Evolutionary conservation across 92 coral and sea anemone genomes (phyloP), one percentile per base, ranked within the genome.

Genomic region (Heliopora coerulea): DNA sequence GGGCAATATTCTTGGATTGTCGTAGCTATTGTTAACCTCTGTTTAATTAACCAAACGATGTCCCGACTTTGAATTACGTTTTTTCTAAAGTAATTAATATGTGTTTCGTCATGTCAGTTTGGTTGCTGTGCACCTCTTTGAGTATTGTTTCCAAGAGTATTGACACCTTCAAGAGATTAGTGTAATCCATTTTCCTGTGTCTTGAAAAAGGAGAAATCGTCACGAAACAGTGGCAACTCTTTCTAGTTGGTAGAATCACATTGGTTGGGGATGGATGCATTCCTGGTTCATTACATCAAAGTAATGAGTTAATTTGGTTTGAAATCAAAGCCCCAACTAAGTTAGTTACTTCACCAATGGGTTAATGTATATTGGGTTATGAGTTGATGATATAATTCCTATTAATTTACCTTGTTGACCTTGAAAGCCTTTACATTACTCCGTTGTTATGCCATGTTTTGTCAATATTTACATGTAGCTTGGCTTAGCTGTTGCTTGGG

Each of bases 381-480:
- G 4, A 34, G 29, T 49, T 37, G 8, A 34, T 27, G 37, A 9
- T 18, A 19, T 63, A 63, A 37, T 63, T 63, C 30, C 25, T 23
- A 2, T 19, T 37, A 46, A 15, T 8, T 10, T 8, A 2, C 52
- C 2, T 46, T 46, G 52, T 46, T 46, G 52, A 46, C 52, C 52
- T 46, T 46, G 52, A 7, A 46, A 46, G 15, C 21, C 54, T 54
- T 52, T 20, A 50, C 62, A 70, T 70, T 54, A 50, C 77, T 70
- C 17, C 37, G 77, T 70, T 50, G 63, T 70, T 42, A 52, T 52
- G 77, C 24, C 19, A n/a, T 24, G 8, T 33, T 30, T 9, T 50
- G 77, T 70, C 49, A 70, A 52, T 70, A 54, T 70, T 70, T 29
- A n/a, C 17, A 12, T 67, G 58, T 23, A 14, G 72, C 40, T 65